Base-by-base conservation (phyloP, 2,888 invertebrate genomes). In the Archaeoteleia sp. region DNA sequence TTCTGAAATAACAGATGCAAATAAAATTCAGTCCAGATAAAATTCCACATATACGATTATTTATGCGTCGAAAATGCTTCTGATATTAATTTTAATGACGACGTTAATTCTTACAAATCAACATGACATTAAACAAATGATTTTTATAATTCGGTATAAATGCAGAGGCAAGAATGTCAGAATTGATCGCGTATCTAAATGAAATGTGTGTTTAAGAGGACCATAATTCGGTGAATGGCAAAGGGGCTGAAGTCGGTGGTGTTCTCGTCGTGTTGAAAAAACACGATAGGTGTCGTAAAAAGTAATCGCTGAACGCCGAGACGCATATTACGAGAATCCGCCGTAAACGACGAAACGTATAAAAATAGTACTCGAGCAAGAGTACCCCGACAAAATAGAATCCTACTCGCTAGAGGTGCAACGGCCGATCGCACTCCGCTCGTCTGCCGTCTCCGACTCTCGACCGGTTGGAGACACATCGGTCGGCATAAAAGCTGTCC, bases 401-500 rank as follows among this genome's bases (percentile, higher is more conserved):
- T 69, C 60, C 53, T 45, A 48, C 65, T 69, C 57, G 66, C 61
- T 54, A 62, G 66, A 66, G 70, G 71, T 71, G 73, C 73, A 73
- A 72, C 62, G 73, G 70, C 72, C 73, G 67, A 69, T 67, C 54
- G 67, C 61, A 63, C 70, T 65, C 63, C 60, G 60, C 67, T 55
- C 66, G 58, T 69, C 67, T 53, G 66, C 54, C 60, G 49, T 74
- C 66, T 63, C 63, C 48, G 66, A 70, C 61, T 48, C 62, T 62
- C 66, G 55, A 55, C 72, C 67, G 68, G 72, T 68, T 70, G 72
- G 74, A 72, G 73, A 74, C 73, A 72, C 73, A 71, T 73, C 54
- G 72, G 66, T 65, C 67, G 71, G 66, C 73, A 70, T 72, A 73
- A 74, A 73, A 73, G 71, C 73, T 73, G 72, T 70, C 73, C 72